These are phyloP conservation scores for Batillaria attramentaria DNA, from an alignment of 1,140 invertebrate genomes.

Conservation along the genomic window DNA sequence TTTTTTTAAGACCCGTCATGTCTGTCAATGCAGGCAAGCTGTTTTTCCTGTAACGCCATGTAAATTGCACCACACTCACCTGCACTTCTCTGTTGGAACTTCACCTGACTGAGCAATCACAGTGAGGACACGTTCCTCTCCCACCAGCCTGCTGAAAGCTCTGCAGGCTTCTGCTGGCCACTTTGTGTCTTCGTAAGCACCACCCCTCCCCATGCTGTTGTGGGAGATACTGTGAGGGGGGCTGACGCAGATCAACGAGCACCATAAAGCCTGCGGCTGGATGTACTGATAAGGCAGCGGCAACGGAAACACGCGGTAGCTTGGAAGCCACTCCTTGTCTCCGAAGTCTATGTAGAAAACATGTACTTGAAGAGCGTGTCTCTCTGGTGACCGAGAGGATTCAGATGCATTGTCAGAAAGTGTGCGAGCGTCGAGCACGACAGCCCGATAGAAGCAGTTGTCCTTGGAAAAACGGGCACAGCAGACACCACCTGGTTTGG, in stretches of 20 bases:
- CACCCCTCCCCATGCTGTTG: not conserved
- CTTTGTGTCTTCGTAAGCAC: not conserved
- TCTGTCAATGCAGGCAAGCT: too few species aligned
- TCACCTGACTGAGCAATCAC: slow-evolving; percentile 14
- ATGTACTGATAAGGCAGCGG: slow-evolving; percentile 36
- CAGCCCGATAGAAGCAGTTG: slow-evolving; percentile 42
- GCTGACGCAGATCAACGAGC: slow-evolving; percentile 40
- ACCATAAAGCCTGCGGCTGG: slow-evolving; percentile 44
- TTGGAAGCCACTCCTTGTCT: slow-evolving; percentile 43
- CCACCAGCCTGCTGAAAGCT: slow-evolving; percentile 34
- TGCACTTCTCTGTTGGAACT: not conserved
- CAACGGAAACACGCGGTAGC: slow-evolving; percentile 42
- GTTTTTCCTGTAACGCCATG: too few species aligned
- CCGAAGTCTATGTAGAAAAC: slow-evolving; percentile 56
- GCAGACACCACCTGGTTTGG: slow-evolving; percentile 41
- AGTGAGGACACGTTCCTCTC: slow-evolving; percentile 38
- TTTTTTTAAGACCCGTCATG: too few species aligned
- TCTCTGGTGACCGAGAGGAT: not conserved
- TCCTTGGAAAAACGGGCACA: slow-evolving; percentile 47
- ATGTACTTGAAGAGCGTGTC: not conserved
- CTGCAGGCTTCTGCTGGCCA: slow-evolving; percentile 20
- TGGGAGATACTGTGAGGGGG: slow-evolving; percentile 1
- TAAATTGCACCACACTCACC: not conserved
- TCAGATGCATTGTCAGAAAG: not conserved
- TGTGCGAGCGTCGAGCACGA: slow-evolving; percentile 26